A percentile compares a stretch with the other conserved stretches of the same genome.
Evolutionary conservation across 1,140 invertebrate genomes (phyloP).

Genomic region (Heliconius hermathena): DNA sequence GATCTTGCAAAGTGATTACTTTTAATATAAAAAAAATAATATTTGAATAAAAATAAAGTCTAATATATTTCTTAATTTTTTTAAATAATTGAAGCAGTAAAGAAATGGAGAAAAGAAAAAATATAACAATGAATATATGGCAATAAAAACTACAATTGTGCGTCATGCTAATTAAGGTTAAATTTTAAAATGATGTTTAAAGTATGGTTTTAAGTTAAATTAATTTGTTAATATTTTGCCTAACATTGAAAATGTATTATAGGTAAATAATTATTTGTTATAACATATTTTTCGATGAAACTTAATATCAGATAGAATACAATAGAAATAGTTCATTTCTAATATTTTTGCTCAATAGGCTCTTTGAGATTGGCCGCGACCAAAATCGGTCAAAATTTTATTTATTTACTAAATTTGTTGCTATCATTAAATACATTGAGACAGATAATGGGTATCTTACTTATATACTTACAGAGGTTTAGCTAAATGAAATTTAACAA

Average conservation of each 20-base stretch:
- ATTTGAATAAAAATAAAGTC: not conserved
- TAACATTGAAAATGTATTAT: no score
- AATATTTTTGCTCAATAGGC: conserved; percentile 2
- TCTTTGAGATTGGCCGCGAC: not conserved
- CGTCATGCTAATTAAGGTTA: no score
- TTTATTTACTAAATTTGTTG: conserved; percentile 3
- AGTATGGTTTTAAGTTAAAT: not conserved
- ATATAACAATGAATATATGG: not conserved
- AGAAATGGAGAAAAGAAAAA: not conserved
- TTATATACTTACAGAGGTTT: conserved; percentile 7
- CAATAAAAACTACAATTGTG: no score
- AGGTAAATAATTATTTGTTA: no score
- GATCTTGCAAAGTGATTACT: not conserved
- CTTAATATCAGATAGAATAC: not conserved
- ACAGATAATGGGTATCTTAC: conserved; percentile 1
- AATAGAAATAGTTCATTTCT: not conserved
- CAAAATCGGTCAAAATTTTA: not conserved
- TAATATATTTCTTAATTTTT: not conserved
- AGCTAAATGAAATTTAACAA: not conserved
- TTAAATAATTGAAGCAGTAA: not conserved
- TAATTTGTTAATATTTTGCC: not conserved
- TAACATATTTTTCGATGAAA: no score
- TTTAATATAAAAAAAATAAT: not conserved
- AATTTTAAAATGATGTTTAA: not conserved
- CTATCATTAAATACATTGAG: conserved; percentile 7